Evolutionary conservation across 1,140 invertebrate genomes (phyloP), one percentile per base, ranked within the genome.

Genomic region (Platyura marginata): DNA sequence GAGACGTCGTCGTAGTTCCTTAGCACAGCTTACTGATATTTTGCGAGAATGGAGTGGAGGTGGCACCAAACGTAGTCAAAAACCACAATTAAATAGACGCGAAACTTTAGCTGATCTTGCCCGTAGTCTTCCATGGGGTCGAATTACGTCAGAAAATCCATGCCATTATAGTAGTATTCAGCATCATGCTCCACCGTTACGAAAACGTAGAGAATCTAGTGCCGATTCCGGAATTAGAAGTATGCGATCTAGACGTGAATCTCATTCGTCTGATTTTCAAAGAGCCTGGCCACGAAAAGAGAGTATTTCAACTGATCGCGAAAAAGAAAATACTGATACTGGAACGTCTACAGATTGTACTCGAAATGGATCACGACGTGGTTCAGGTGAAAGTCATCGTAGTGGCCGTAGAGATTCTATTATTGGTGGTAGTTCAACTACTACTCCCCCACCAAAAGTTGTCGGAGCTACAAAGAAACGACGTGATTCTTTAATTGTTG

Each of bases 21-120:
- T 90, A 40, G 85, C 87, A 3, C 85, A 89, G 62, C 64, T 91
- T 35, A 89, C 85, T 40, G 86, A 90, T 61, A 81, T 89, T 45
- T 61, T 87, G 33, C 71, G 80, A 38, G 85, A 86, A 64, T 89
- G 84, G 85, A 77, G 86, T 41, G 76, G 79, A 20, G 72, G 72
- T 16, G 73, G 76, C 41, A 72, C 64, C 45, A 71, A 66, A 46
- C 63, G 72, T 42, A 70, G 69, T 35, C 69, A 67, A 44, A 67
- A 75, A 50, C 70, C 72, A n/a, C 79, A 80, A 33, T 61, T 89
- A 4, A 78, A 75, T 40, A 69, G 86, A 2, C 70, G 86, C 23
- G 85, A 90, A 58, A 88, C 85, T 1, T 65, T 90, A 25, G 85
- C 83, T 25, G 86, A 89, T 51, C 68, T 90, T 19, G 81, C 74